Evolutionary conservation across 2,888 invertebrate species (phyloP).

Genomic region (Mythimna vitellina): DNA sequence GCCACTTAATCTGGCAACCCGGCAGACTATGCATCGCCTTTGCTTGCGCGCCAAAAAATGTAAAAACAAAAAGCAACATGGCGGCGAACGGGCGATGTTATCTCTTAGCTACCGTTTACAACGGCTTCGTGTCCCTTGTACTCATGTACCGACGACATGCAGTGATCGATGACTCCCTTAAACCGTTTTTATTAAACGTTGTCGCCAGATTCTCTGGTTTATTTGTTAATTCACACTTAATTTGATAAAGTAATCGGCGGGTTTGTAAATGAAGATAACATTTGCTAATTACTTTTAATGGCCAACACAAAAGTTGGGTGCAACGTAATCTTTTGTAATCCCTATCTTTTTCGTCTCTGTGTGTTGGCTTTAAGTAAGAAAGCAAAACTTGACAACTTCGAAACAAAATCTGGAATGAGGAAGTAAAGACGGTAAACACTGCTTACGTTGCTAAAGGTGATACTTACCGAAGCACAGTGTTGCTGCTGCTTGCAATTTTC

Average conservation of each 20-base stretch:
- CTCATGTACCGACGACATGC: slow-evolving; percentile 48
- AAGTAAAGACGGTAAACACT: slow-evolving; percentile 28
- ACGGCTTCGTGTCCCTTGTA: slow-evolving; percentile 45
- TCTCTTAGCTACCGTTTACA: slow-evolving; percentile 80
- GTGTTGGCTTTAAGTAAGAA: background rate
- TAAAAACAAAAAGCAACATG: slow-evolving; percentile 68
- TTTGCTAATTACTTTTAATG: slow-evolving; percentile 15
- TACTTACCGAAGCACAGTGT: slow-evolving; percentile 33
- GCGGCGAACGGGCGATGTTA: slow-evolving; percentile 75
- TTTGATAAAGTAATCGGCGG: slow-evolving; percentile 45
- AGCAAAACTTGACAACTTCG: slow-evolving; percentile 23
- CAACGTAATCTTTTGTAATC: background rate
- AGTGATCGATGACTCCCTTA: slow-evolving; percentile 60
- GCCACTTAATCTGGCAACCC: slow-evolving; percentile 50
- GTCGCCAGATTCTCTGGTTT: slow-evolving; percentile 36
- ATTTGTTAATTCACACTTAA: slow-evolving; percentile 47
- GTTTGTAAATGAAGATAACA: slow-evolving; percentile 29
- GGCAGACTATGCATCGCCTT: slow-evolving; percentile 50
- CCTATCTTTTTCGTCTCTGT: background rate
- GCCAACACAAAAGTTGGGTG: background rate
- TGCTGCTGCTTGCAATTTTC: slow-evolving; percentile 27
- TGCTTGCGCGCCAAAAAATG: slow-evolving; percentile 58
- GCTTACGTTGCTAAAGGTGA: slow-evolving; percentile 20
- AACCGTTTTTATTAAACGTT: slow-evolving; percentile 36
- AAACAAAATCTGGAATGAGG: slow-evolving; percentile 37